Base-by-base conservation (phyloP, 2,113 vertebrate genomes). In the Ochotona curzoniae region DNA sequence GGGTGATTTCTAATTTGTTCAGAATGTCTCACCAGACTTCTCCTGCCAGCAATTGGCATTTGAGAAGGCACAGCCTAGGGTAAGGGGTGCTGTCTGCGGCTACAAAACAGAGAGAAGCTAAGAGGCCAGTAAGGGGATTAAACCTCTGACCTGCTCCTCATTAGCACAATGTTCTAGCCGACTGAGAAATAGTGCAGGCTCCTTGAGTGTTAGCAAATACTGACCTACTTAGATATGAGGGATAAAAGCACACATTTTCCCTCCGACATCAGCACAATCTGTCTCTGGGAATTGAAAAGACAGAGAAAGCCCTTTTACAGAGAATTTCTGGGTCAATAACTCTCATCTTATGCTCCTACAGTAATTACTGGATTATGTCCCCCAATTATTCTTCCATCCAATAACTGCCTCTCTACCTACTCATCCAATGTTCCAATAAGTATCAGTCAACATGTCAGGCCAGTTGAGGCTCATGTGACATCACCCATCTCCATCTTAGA, bases 321-420 rank as follows among this genome's bases (percentile, higher is more conserved):
- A 91, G 93, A 80, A 93, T 93, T 97, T 97, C 96, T 97, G 96
- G 96, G 96, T 97, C 95, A 96, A 73, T 95, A 96, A 91, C 89
- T 96, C 90, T 91, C 94, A 83, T 95, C 95, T 94, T 83, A 35
- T 74, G 91, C 88, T 91, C 64, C 86, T 84, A 90, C 78, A 92
- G 93, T 94, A 97, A 96, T 97, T 92, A 93, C 87, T 94, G 87
- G 94, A 95, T 94, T 97, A 95, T 95, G 95, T 93, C 96, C 57
- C 67, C 87, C 91, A 96, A 95, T 96, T 96, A 97, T 87, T 93
- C n/a, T 63, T 74, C 87, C 64, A 91, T 91, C 89, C 96, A 89
- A n/a, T 94, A 81, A 87, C 83, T 84, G 84, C 83, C 89, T 88
- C 79, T 86, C 81, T 81, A 83, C 44, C 84, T 84, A 82, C 51